These are phyloP conservation scores for Hartigia nigra DNA, from an alignment of 2,888 invertebrate genomes.

Conservation along the genomic window DNA sequence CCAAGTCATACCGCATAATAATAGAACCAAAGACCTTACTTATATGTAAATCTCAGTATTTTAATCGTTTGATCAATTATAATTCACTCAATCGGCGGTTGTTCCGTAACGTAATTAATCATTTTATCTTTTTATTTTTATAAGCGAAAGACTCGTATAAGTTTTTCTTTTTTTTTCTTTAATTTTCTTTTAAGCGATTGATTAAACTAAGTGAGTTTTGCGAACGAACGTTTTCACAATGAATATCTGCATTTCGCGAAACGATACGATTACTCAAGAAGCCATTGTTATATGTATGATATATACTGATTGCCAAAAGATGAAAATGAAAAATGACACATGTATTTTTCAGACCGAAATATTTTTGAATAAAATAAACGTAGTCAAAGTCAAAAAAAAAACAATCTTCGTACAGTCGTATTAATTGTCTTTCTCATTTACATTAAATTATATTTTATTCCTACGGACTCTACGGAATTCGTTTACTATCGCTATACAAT, in stretches of 20 bases:
- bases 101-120: neutral
- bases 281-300: slow-evolving; percentile 44
- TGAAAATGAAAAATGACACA: slow-evolving; percentile 45
- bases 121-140: slow-evolving; percentile 7
- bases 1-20: slow-evolving; percentile 35
- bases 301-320: slow-evolving; percentile 53
- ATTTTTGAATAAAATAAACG: slow-evolving; percentile 63
- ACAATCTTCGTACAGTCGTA: neutral
- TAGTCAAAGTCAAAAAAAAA: slow-evolving; percentile 44
- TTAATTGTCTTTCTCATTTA: neutral
- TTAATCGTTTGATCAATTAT: slow-evolving; percentile 25
- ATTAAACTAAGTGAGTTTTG: slow-evolving; percentile 18
- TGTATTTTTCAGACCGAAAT: slow-evolving; percentile 63
- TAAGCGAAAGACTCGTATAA: neutral
- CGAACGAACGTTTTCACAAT: neutral
- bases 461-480: neutral
- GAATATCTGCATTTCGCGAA: slow-evolving; percentile 25
- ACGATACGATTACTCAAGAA: slow-evolving; percentile 36
- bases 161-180: slow-evolving; percentile 5
- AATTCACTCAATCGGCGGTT: neutral
- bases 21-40: slow-evolving; percentile 58
- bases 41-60: slow-evolving; percentile 52
- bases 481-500: neutral
- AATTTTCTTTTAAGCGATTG: slow-evolving; percentile 16
- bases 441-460: neutral